Percentiles rank a stretch among this genome's conserved stretches.
phyloP scores from a whole-genome alignment of 2,797 vertebrate genomes.

The Chromis chromis region DNA sequence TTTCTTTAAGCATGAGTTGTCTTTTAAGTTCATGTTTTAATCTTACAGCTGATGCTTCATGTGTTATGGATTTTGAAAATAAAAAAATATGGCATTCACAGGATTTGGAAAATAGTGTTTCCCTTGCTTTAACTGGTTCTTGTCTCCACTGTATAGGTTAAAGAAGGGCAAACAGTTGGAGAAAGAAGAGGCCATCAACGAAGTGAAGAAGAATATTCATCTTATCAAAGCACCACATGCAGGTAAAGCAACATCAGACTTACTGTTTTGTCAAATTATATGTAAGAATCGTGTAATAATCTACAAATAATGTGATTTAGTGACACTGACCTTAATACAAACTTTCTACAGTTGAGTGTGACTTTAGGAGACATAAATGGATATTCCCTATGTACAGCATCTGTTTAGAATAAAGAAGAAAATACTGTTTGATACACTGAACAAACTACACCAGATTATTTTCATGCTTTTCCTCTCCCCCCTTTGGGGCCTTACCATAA shows the following conservation, averaged over 20 bases:
- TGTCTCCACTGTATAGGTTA: constrained; percentile 79
- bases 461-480: too few relatives aligned
- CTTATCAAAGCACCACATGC: constrained; percentile 95
- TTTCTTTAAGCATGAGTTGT: not conserved
- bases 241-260: constrained; percentile 77
- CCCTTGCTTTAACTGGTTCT: not conserved
- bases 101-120: not conserved
- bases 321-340: constrained; percentile 3
- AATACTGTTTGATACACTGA: too few relatives aligned
- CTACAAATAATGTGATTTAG: not conserved
- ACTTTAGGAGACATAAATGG: too few relatives aligned
- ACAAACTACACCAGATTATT: too few relatives aligned
- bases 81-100: not conserved
- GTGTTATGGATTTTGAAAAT: not conserved
- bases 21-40: not conserved
- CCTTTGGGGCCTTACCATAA: too few relatives aligned
- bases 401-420: too few relatives aligned
- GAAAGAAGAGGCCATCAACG: constrained; percentile 92
- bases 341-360: not conserved
- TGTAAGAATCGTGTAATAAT: not conserved
- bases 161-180: constrained; percentile 95
- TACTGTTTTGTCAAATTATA: not conserved
- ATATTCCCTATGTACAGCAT: too few relatives aligned
- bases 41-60: not conserved
- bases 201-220: constrained; percentile 97